Base-by-base conservation (phyloP, 2,797 vertebrate species). In the Kryptopterus vitreolus region DNA sequence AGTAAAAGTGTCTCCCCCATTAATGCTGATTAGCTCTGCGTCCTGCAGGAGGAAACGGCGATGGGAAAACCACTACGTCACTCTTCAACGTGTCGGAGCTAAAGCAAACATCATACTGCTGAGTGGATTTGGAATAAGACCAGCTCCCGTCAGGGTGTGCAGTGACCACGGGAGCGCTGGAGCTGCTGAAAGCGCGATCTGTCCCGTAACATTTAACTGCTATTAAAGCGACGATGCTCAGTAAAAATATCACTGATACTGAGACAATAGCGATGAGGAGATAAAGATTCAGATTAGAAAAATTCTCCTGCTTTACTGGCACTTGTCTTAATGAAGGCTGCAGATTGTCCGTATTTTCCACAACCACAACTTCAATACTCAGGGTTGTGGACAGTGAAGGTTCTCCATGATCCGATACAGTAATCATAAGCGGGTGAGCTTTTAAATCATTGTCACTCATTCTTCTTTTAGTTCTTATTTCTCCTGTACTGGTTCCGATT, bases 201-300 rank as follows among this genome's bases (percentile, higher is more conserved):
- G 38, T 79, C 72, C 82, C 53, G 53, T 84, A 83, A 70, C 85
- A 86, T 84, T 81, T 86, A 65, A 55, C 66, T 78, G 62, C 77
- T 78, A 84, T 78, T 43, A 82, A 75, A 80, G 46, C 70, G 43
- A 83, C 22, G 29, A 84, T 81, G n/a, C 84, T 84, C 72, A 85
- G 75, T 31, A 87, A 33, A 83, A 87, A 87, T 52, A 87, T 77
- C 59, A 82, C 81, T 9, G 85, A 86, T 13, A 84, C 81, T 43
- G 81, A 76, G 57, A 79, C 29, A 26, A 79, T 72, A 22, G 77
- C 77, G 20, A 85, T 81, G 16, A 85, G 78, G 74, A 85, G 65
- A 69, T 83, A 85, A 0, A 81, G 38, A 68, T 86, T 84, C 33
- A 84, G 29, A 46, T 79, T 48, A 12, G 79, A 81, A 68, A 87